Conservation (phyloP, 1,140 invertebrate species). For the Hycleus phaleratus region DNA sequence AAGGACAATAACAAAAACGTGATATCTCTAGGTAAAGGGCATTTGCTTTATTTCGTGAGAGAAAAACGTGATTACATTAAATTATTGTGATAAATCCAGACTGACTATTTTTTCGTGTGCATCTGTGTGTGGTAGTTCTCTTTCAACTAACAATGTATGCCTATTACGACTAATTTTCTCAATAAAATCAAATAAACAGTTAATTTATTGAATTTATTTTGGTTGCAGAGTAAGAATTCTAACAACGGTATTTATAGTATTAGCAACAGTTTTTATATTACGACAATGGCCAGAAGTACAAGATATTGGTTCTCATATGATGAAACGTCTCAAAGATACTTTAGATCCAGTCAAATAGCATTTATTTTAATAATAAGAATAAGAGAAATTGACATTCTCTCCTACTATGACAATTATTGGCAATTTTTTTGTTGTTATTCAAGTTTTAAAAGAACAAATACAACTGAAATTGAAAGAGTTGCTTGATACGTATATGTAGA, state of each 20-base stretch:
- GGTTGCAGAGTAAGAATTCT: slow-evolving; percentile 73
- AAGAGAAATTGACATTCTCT: not conserved
- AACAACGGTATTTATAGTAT: slow-evolving; percentile 70
- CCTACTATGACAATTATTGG: not conserved
- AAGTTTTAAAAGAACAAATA: not conserved
- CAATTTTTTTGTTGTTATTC: not conserved
- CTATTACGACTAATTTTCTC: not conserved
- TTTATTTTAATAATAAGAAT: slow-evolving; percentile 29
- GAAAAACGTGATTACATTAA: not conserved
- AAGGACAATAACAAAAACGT: slow-evolving; percentile 31
- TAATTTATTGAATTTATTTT: slow-evolving; percentile 33
- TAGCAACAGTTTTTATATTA: slow-evolving; percentile 72
- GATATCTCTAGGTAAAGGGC: slow-evolving; percentile 23
- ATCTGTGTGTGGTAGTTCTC: not conserved
- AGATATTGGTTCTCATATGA: slow-evolving; percentile 62
- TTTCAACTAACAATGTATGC: too few relatives aligned
- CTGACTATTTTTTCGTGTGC: slow-evolving; percentile 26
- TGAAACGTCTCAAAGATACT: slow-evolving; percentile 60
- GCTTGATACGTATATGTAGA: not conserved
- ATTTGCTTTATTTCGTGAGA: slow-evolving; percentile 9
- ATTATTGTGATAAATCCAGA: slow-evolving; percentile 22
- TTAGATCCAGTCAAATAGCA: slow-evolving; percentile 54
- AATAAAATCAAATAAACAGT: not conserved
- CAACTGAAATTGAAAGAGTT: not conserved
- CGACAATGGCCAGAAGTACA: slow-evolving; percentile 83